Evolutionary conservation across 2,888 invertebrate genomes (phyloP).

Genomic region (Mystacides longicornis): DNA sequence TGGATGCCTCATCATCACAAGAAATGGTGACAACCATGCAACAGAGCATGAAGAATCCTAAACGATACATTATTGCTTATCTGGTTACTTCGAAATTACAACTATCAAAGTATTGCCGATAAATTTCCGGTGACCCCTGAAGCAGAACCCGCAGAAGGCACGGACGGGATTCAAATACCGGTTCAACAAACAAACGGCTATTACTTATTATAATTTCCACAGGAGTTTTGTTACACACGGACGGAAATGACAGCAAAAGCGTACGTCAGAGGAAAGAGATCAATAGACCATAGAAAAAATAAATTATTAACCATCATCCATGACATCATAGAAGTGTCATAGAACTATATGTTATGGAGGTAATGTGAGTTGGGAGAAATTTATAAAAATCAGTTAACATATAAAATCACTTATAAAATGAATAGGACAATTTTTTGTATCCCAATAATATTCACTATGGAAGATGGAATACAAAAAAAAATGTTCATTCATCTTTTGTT

Average conservation of each 20-base stretch:
- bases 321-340: too few relatives aligned
- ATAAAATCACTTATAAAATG: too few relatives aligned
- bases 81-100: background rate
- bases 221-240: background rate
- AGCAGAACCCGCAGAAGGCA: background rate
- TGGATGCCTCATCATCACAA: constrained; percentile 43
- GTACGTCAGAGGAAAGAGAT: constrained; percentile 4
- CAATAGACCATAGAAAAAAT: too few relatives aligned
- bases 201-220: background rate
- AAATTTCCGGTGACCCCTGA: background rate
- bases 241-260: constrained; percentile 12
- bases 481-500: too few relatives aligned
- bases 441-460: too few relatives aligned
- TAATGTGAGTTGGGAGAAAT: too few relatives aligned
- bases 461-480: too few relatives aligned
- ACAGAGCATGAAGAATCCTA: constrained; percentile 7
- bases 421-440: too few relatives aligned
- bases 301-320: too few relatives aligned
- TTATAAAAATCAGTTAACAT: too few relatives aligned
- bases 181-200: background rate
- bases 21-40: constrained; percentile 10
- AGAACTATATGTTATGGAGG: too few relatives aligned
- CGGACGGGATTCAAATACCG: background rate
- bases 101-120: background rate
- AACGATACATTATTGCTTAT: constrained; percentile 6